Conservation (phyloP, 2,888 invertebrate genomes). For the Minunthozetes semirufus region DNA sequence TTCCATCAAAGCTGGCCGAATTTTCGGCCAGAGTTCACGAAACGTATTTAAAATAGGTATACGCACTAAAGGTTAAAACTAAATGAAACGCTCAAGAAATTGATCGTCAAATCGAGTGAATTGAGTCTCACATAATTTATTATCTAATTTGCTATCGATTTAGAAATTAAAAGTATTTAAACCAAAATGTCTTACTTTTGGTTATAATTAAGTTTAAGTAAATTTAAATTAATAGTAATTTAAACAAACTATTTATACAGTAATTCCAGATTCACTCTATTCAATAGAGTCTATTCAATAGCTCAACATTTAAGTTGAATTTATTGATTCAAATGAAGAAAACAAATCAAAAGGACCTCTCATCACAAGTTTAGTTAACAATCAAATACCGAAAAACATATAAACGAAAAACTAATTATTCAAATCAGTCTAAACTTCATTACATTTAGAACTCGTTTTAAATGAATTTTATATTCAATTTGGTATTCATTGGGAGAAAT, state of each 20-base stretch:
- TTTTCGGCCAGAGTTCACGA: too few species aligned
- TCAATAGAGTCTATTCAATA: too few species aligned
- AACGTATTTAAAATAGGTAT: too few species aligned
- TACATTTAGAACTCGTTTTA: too few species aligned
- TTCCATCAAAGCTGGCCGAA: too few species aligned
- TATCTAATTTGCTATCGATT: constrained; percentile 6
- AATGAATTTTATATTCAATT: not conserved
- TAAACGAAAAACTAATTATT: not conserved
- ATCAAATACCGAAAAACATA: not conserved
- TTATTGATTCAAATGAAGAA: too few species aligned
- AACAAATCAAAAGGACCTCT: too few species aligned
- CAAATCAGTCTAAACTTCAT: not conserved
- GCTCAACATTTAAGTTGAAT: too few species aligned
- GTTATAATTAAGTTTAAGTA: not conserved
- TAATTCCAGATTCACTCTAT: too few species aligned
- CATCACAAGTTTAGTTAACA: too few species aligned
- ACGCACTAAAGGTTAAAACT: too few species aligned
- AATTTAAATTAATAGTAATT: too few species aligned
- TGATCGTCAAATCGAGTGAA: not conserved
- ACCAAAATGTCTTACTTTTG: constrained; percentile 10
- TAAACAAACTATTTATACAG: not conserved
- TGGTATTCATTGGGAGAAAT: not conserved
- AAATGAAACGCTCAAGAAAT: not conserved
- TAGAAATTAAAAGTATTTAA: constrained; percentile 23
- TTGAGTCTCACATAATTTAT: not conserved